These are phyloP conservation scores for Acanthoscelides obtectus DNA, from an alignment of 2,888 invertebrate species.

Conservation along the genomic window DNA sequence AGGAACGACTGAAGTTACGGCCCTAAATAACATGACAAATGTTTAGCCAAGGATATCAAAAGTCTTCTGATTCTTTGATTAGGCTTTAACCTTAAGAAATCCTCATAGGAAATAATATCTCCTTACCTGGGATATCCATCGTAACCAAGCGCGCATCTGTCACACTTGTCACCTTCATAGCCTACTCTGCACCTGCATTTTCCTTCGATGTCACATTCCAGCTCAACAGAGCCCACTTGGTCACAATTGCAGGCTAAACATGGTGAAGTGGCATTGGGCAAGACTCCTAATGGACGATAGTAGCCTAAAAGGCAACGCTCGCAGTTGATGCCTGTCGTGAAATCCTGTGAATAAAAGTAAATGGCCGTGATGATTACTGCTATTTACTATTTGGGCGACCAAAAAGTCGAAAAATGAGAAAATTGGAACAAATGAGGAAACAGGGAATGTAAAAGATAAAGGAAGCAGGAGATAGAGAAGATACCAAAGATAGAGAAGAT, in stretches of 20 bases:
- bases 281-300: conserved; percentile 63
- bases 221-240: conserved; percentile 60
- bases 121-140: conserved; percentile 64
- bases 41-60: too few species aligned
- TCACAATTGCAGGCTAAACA: conserved; percentile 76
- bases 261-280: conserved; percentile 58
- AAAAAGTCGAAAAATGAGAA: too few species aligned
- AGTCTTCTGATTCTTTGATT: too few species aligned
- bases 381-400: too few species aligned
- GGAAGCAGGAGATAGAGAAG: too few species aligned
- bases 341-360: conserved; percentile 26
- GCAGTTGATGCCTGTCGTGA: conserved; percentile 88
- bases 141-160: conserved; percentile 74
- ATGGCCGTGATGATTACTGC: too few species aligned
- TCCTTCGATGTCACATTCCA: conserved; percentile 49
- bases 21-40: too few species aligned
- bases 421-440: too few species aligned
- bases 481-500: too few species aligned
- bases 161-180: conserved; percentile 77
- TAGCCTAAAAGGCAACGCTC: conserved; percentile 80
- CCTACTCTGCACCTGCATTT: conserved; percentile 79
- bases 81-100: too few species aligned
- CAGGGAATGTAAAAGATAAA: too few species aligned
- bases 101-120: not conserved
- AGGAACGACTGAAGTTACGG: too few species aligned